Percentiles rank a stretch among this genome's conserved stretches.
Evolutionary conservation across 2,797 vertebrate genomes (phyloP).

Genomic region (Pteropus rufus): DNA sequence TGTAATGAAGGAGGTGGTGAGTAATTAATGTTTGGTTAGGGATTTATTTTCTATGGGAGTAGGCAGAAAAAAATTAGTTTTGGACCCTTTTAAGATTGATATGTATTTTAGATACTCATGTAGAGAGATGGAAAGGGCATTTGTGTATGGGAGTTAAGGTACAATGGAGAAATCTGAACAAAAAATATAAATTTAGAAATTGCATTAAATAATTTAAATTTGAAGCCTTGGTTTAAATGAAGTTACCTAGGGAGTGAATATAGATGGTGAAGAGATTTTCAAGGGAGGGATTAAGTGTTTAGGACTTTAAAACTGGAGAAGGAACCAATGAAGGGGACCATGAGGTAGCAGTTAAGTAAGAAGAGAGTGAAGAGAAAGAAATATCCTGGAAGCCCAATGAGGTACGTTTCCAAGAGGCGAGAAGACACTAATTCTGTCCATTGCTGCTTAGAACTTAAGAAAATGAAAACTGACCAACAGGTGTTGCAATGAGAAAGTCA

Average conservation of each 20-base stretch:
- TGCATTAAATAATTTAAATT: background rate
- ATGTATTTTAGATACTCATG: background rate
- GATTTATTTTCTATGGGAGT: background rate
- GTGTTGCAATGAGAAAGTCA: background rate
- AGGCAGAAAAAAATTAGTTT: background rate
- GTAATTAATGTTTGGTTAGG: background rate
- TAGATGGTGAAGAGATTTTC: background rate
- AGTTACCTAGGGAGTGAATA: background rate
- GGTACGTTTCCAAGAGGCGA: background rate
- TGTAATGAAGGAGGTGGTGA: background rate
- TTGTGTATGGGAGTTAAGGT: background rate
- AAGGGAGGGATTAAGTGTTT: background rate
- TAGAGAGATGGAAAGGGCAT: background rate
- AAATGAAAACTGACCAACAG: background rate
- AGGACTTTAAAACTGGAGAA: background rate
- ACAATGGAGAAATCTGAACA: background rate
- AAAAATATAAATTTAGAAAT: background rate
- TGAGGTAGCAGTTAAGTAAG: background rate
- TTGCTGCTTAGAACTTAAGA: background rate
- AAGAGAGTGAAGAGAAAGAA: background rate
- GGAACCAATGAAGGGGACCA: background rate
- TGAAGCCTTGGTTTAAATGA: background rate
- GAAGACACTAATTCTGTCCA: background rate
- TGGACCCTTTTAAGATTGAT: background rate
- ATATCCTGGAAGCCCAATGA: background rate